A percentile compares a stretch with the other conserved stretches of the same genome.
These are phyloP conservation scores for Equus quagga DNA, from an alignment of 2,113 vertebrate genomes.

Conservation along the genomic window DNA sequence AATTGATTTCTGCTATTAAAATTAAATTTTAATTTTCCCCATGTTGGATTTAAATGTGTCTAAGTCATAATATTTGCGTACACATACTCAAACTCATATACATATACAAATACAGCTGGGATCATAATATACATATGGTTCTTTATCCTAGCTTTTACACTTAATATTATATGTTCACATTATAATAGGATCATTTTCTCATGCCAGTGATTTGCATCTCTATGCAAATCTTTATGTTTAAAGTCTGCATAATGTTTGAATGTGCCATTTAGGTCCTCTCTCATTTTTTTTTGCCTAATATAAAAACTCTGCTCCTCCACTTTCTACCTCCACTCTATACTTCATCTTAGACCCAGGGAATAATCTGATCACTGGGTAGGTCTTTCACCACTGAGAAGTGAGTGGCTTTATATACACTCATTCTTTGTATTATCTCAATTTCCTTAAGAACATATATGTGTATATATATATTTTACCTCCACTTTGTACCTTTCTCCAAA, in stretches of 20 bases:
- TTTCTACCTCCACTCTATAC: neutral
- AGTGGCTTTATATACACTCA: neutral
- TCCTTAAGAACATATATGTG: neutral
- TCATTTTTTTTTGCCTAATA: neutral
- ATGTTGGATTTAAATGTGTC: neutral
- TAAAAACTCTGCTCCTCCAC: neutral
- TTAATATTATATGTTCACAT: neutral
- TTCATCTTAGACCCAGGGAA: neutral
- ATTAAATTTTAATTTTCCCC: neutral
- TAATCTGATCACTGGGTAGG: neutral
- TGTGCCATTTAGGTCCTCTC: neutral
- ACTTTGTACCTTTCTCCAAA: neutral
- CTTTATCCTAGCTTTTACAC: neutral
- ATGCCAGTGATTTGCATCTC: neutral
- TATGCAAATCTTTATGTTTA: neutral
- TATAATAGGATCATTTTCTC: neutral
- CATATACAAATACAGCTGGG: neutral
- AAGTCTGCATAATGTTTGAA: neutral
- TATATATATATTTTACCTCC: neutral
- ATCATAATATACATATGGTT: neutral
- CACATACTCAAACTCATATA: neutral
- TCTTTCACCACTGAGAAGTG: neutral
- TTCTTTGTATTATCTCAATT: neutral
- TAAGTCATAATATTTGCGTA: constrained; percentile 8
- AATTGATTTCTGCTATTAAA: constrained; percentile 38